Evolutionary conservation across 1,140 invertebrate genomes (phyloP).

Genomic region (Hestina assimilis): DNA sequence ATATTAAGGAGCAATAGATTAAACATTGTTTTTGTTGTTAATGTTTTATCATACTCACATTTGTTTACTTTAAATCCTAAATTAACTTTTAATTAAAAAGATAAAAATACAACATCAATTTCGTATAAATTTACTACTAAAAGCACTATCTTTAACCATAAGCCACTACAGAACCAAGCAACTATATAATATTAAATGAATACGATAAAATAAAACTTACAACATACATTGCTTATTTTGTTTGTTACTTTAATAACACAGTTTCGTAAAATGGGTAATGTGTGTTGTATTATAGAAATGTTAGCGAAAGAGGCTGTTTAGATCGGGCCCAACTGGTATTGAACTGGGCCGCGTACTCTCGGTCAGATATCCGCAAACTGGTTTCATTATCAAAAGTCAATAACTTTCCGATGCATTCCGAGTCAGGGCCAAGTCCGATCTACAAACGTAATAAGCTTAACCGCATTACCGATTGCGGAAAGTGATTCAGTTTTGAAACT

Average conservation of each 20-base stretch:
- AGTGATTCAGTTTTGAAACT: constrained; percentile 15
- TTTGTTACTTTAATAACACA: constrained; percentile 2
- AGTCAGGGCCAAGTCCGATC: constrained; percentile 67
- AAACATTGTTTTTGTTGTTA: no score
- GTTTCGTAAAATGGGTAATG: constrained; percentile 42
- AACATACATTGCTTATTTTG: constrained; percentile 47
- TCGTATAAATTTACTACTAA: constrained; percentile 4
- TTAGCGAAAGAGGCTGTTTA: constrained; percentile 16
- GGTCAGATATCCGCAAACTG: constrained; percentile 70
- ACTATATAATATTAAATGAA: background rate
- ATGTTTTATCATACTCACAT: no score
- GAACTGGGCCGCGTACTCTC: constrained; percentile 67
- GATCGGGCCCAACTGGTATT: constrained; percentile 56
- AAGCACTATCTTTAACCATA: constrained; percentile 49
- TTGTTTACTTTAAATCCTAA: no score
- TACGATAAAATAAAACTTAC: constrained; percentile 15
- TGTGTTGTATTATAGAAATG: constrained; percentile 36
- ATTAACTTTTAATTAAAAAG: no score
- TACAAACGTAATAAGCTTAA: constrained; percentile 54
- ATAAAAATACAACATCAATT: constrained; percentile 11
- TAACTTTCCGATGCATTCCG: constrained; percentile 75
- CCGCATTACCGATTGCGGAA: constrained; percentile 26
- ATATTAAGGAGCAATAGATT: no score
- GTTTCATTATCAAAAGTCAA: constrained; percentile 79
- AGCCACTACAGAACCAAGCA: constrained; percentile 28